Conservation (phyloP, 2,888 invertebrate species). For the Xanthia icteritia region DNA sequence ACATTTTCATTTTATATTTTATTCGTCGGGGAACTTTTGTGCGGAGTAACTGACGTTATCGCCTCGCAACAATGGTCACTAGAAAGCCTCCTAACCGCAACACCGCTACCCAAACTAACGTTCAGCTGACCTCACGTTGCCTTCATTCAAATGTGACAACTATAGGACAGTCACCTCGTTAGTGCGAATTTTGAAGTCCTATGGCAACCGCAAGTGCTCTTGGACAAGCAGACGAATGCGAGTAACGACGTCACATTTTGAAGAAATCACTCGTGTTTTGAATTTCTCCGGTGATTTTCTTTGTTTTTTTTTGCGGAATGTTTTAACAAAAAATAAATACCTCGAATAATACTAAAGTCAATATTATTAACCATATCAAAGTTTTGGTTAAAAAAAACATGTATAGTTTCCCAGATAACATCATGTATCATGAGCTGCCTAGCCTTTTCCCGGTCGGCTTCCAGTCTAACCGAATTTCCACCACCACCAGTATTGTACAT, state of each 20-base stretch:
- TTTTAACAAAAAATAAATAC: not conserved
- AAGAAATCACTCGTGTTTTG: constrained; percentile 39
- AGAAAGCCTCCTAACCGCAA: constrained; percentile 58
- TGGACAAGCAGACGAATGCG: constrained; percentile 46
- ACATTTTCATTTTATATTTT: constrained; percentile 41
- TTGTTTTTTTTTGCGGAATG: not conserved
- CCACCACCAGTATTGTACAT: too few species aligned
- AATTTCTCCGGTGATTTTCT: not conserved
- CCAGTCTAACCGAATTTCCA: too few species aligned
- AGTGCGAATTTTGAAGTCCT: constrained; percentile 74
- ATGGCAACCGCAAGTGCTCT: constrained; percentile 71
- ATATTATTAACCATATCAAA: not conserved
- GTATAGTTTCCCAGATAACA: not conserved
- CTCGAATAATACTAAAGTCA: too few species aligned
- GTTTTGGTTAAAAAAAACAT: not conserved
- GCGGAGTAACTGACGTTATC: constrained; percentile 57
- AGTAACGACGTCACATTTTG: constrained; percentile 50
- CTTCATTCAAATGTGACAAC: constrained; percentile 77
- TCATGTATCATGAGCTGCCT: too few species aligned
- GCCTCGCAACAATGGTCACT: constrained; percentile 61
- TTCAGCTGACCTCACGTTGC: constrained; percentile 73
- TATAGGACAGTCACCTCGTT: constrained; percentile 76
- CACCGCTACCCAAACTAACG: constrained; percentile 57
- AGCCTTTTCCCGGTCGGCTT: too few species aligned
- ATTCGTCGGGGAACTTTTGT: constrained; percentile 36